These are phyloP conservation scores for Corydoras maculifer DNA, from an alignment of 2,113 vertebrate species.

Conservation along the genomic window DNA sequence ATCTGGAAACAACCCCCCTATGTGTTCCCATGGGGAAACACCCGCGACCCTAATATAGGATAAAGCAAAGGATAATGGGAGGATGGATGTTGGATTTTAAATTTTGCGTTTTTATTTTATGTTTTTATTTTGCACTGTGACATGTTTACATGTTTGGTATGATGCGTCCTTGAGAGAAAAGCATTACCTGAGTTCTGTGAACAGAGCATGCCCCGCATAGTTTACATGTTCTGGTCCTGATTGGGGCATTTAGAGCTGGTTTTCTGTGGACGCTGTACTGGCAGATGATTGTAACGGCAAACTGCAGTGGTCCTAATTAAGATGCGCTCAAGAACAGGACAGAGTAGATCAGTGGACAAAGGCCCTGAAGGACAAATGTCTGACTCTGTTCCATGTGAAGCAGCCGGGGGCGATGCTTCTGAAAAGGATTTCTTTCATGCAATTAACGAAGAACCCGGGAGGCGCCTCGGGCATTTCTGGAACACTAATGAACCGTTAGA, in stretches of 20 bases:
- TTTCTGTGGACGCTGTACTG: background rate
- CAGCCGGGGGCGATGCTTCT: conserved; percentile 32
- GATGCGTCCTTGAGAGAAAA: too few relatives aligned
- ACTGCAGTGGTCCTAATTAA: conserved; percentile 41
- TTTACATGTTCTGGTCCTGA: too few relatives aligned
- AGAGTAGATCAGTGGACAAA: conserved; percentile 32
- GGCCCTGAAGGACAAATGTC: conserved; percentile 35
- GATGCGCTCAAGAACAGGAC: conserved; percentile 28
- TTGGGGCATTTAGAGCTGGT: background rate
- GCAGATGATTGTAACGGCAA: conserved; percentile 27
- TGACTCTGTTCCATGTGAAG: conserved; percentile 32
- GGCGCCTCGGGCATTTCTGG: conserved; percentile 31
- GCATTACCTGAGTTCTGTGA: too few relatives aligned
- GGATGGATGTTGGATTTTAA: too few relatives aligned
- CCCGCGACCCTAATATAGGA: too few relatives aligned
- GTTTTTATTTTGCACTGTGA: too few relatives aligned
- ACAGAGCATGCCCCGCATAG: too few relatives aligned
- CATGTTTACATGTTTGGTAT: too few relatives aligned
- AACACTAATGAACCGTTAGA: conserved; percentile 64
- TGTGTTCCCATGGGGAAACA: too few relatives aligned
- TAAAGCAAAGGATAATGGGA: too few relatives aligned
- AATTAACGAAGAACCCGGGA: conserved; percentile 54
- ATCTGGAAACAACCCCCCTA: too few relatives aligned
- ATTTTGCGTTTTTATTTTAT: too few relatives aligned
- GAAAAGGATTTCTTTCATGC: conserved; percentile 48